Evolutionary conservation across 2,797 vertebrate species (phyloP).

Genomic region (Cynodonichthys magdalenae): DNA sequence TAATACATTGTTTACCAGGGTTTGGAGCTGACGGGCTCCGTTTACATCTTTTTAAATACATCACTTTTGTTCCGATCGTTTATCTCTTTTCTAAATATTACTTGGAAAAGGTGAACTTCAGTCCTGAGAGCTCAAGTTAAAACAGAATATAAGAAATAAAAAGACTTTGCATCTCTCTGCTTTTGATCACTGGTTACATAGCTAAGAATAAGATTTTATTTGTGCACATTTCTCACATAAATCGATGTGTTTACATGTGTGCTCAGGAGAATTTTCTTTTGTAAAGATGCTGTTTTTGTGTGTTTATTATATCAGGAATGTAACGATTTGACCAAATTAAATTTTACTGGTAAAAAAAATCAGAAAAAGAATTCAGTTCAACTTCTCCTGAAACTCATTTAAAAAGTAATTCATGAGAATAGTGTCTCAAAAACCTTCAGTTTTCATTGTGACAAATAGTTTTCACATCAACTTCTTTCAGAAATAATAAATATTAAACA

Average conservation of each 20-base stretch:
- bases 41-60: conserved; percentile 16
- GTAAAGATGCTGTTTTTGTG: background rate
- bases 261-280: background rate
- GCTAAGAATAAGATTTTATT: background rate
- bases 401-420: no score
- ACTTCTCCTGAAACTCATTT: no score
- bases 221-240: background rate
- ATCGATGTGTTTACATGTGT: background rate
- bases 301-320: background rate
- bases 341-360: background rate
- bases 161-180: no score
- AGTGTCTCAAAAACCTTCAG: no score
- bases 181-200: background rate
- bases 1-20: background rate
- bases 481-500: no score
- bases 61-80: conserved; percentile 8
- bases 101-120: no score
- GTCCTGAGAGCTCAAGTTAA: no score
- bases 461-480: no score
- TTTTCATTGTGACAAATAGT: no score
- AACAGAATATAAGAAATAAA: no score
- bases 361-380: no score
- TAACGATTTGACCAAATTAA: background rate
- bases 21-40: background rate
- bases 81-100: no score